Conservation (phyloP, 2,888 invertebrate species). For the Chrysomela aeneicollis region DNA sequence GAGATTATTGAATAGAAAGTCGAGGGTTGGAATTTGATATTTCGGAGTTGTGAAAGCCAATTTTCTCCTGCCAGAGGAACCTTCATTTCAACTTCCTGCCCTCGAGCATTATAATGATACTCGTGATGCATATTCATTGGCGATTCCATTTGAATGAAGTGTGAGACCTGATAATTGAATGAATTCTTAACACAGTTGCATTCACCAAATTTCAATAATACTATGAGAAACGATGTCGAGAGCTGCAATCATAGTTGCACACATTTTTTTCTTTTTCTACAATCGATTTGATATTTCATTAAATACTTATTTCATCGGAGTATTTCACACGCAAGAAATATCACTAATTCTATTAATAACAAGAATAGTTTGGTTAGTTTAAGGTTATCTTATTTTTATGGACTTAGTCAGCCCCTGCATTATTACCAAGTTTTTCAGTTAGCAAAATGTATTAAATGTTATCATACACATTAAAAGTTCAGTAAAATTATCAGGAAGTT, state of each 20-base stretch:
- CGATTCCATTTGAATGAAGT: slow-evolving; percentile 23
- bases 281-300: too few species aligned
- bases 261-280: too few species aligned
- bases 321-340: too few species aligned
- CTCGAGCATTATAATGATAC: slow-evolving; percentile 2
- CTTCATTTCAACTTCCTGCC: slow-evolving; percentile 17
- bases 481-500: slow-evolving; percentile 5
- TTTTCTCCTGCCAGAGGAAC: neutral
- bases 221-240: slow-evolving; percentile 20
- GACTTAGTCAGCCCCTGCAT: too few species aligned
- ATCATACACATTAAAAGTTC: slow-evolving; percentile 1
- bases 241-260: too few species aligned
- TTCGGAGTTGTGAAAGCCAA: neutral
- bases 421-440: neutral
- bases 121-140: slow-evolving; percentile 21
- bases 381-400: too few species aligned
- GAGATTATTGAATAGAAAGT: too few species aligned
- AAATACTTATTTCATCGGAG: too few species aligned
- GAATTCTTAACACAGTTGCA: slow-evolving; percentile 38
- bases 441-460: neutral
- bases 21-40: neutral
- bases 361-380: too few species aligned
- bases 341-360: too few species aligned
- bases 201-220: slow-evolving; percentile 31
- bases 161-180: slow-evolving; percentile 21